Evolutionary conservation across 2,797 vertebrate genomes (phyloP), one percentile per base, ranked within the genome.

Genomic region (Xenentodon cancila): DNA sequence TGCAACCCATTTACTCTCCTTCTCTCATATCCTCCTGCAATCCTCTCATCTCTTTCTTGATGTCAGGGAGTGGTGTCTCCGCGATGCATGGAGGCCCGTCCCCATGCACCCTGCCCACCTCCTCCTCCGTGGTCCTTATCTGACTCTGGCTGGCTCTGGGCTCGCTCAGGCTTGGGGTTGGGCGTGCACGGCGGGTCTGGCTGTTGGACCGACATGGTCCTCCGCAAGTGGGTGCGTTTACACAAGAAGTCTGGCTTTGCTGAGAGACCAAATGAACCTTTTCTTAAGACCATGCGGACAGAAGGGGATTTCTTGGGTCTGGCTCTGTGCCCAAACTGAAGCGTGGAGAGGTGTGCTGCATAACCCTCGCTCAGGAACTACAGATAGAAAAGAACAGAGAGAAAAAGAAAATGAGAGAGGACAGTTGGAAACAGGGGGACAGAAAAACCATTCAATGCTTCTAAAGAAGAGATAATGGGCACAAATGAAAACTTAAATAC

Each of bases 331-430:
- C 95, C 91, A 68, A 96, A 96, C 84, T 98, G 96, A 85, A 99
- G 91, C 0, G 93, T 93, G 12, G 97, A 96, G 82, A 99, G 92
- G 86, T 99, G 98, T 0, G 94, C 93, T 0, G 97, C 98, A 0
- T 99, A 99, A 81, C 98, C 97, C 59, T 98, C 97, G 9, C 95
- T 97, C 86, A 99, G 91, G 84, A 99, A 99, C 98, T 99, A 81
- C 52, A 71, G 2, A 53, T 9, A 48, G 64, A 56, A 19, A 19
- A 64, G 44, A 56, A 19, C 22, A 64, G 44, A 56, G 27, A 27
- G 13, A 19, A 20, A 34, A 34, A 58, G 47, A 62, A 56, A 25
- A 73, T 70, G n/a, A 30, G 48, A 44, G 63, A 17, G 49, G 66
- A 67, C 43, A 5, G 32, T 42, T 59, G 20, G 9, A 72, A 73